Base-by-base conservation (phyloP, 2,113 vertebrate genomes). In the Semnornis frantzii region DNA sequence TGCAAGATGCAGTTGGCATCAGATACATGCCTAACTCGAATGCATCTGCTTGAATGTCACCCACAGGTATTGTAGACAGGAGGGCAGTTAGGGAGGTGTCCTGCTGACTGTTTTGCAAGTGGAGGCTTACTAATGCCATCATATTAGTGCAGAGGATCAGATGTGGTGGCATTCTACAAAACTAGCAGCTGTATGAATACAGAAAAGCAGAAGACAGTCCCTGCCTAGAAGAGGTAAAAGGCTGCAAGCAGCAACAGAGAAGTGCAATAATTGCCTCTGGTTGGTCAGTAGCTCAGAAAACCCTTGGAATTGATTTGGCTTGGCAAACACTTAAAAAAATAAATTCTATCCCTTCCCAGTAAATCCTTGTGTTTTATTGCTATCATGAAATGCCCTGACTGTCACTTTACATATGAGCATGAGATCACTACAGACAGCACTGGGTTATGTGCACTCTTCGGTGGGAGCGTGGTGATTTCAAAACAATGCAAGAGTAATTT, bases 1-100 rank as follows among this genome's bases (percentile, higher is more conserved):
- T 94, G 92, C 91, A 93, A 96, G 91, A 96, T 92, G 87, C 91
- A 94, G 58, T 86, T 92, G 95, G 90, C 66, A 0, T 96, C 96
- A 97, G 74, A 92, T 59, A 54, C 19, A 62, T 2, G 0, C 66
- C 65, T 60, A 78, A 83, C 80, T 33, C n/a, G 1, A 76, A 68
- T 23, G 87, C 30, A 31, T 30, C 76, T 82, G 69, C 77, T 81
- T 87, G 33, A 23, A 17, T 72, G 82, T 89, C 88, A 79, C 54
- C 89, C 66, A 42, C 54, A 83, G 55, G 55, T 94, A 76, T 24
- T 11, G 4, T 75, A 87, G 75, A 31, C 64, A 55, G 63, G 59
- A 89, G 73, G 46, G 57, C 72, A 87, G 77, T 73, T 87, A 65
- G 11, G 23, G 58, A 44, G 59, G 24, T 37, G 42, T 82, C 79